phyloP scores from a whole-genome alignment of 2,888 invertebrate genomes.

The Cataglyphis altisquamis region DNA sequence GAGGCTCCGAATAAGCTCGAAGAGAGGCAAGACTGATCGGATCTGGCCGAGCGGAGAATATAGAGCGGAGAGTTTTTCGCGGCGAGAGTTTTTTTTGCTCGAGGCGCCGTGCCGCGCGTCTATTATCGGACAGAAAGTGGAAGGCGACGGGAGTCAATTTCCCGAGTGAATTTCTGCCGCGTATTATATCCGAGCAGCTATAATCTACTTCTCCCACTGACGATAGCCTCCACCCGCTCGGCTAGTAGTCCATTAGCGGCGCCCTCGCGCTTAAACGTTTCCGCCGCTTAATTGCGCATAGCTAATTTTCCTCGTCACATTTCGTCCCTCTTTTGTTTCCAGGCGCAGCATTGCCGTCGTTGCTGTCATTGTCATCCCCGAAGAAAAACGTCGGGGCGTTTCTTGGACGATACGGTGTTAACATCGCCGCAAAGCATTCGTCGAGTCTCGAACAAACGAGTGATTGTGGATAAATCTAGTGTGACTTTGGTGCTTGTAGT shows the following conservation, averaged over 20 bases:
- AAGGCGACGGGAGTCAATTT: constrained; percentile 71
- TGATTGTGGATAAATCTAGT: constrained; percentile 67
- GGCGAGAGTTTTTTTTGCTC: constrained; percentile 33
- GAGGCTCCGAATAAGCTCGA: background rate
- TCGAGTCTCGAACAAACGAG: constrained; percentile 25
- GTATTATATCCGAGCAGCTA: constrained; percentile 67
- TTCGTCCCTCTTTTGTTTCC: constrained; percentile 73
- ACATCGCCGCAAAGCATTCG: constrained; percentile 15
- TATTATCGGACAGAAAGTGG: constrained; percentile 55
- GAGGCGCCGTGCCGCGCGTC: constrained; percentile 20
- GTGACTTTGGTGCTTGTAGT: constrained; percentile 62
- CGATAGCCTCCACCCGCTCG: constrained; percentile 68
- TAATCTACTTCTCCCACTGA: constrained; percentile 56
- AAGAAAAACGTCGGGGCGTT: constrained; percentile 24
- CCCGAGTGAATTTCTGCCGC: constrained; percentile 70
- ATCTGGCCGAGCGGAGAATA: background rate
- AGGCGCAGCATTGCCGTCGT: constrained; percentile 62
- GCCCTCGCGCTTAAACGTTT: constrained; percentile 78
- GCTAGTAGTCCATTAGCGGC: constrained; percentile 76
- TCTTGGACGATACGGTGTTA: constrained; percentile 27
- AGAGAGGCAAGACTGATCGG: background rate
- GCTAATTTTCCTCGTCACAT: constrained; percentile 78
- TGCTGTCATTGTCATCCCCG: background rate
- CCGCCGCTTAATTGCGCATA: constrained; percentile 80
- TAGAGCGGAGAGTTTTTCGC: constrained; percentile 47